Evolutionary conservation across 2,888 invertebrate genomes (phyloP).

Genomic region (Alsophila aescularia): DNA sequence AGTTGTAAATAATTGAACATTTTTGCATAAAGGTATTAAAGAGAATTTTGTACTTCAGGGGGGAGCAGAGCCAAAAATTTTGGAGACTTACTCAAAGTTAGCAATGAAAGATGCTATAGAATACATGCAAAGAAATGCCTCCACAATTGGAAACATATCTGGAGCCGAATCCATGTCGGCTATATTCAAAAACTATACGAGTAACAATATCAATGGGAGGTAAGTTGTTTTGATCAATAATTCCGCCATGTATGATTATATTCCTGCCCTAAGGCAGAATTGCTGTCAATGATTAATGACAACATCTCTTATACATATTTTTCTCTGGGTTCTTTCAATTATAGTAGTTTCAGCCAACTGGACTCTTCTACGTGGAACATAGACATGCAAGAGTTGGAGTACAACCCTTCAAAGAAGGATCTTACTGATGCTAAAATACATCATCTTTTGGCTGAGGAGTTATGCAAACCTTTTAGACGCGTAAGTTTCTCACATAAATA

Average conservation of each 20-base stretch:
- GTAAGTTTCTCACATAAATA: constrained; percentile 78
- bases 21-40: no score
- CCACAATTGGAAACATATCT: constrained; percentile 93
- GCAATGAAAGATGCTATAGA: constrained; percentile 97
- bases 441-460: constrained; percentile 94
- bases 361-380: constrained; percentile 95
- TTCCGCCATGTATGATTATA: not conserved
- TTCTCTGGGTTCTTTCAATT: constrained; percentile 21
- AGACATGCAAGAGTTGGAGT: constrained; percentile 96
- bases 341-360: constrained; percentile 90
- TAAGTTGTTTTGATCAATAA: constrained; percentile 54
- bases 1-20: no score
- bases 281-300: not conserved
- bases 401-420: constrained; percentile 96
- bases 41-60: constrained; percentile 73
- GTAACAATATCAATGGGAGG: constrained; percentile 93
- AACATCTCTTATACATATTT: not conserved
- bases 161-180: constrained; percentile 96
- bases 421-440: constrained; percentile 97
- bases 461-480: constrained; percentile 94
- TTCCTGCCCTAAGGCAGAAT: not conserved
- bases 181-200: constrained; percentile 94
- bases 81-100: constrained; percentile 96
- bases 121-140: constrained; percentile 94
- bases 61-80: constrained; percentile 95